Conservation (phyloP, 92 coral and sea anemone species). For the Chrysogorgia sp. region DNA sequence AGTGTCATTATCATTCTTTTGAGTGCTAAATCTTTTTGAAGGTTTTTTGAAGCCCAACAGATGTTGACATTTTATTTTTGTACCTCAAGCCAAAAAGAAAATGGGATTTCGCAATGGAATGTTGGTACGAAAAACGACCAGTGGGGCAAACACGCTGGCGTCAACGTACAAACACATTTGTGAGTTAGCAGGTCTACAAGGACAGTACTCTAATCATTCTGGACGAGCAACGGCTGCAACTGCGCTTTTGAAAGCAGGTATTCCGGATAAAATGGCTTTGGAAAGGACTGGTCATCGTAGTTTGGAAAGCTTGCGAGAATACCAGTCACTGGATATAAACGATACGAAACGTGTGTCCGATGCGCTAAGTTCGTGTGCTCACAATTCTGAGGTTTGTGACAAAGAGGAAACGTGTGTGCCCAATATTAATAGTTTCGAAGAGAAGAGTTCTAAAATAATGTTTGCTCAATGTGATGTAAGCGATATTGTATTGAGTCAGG, state of each 20-base stretch:
- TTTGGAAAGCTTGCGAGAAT: conserved; percentile 12
- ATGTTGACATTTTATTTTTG: not conserved
- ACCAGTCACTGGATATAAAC: not conserved
- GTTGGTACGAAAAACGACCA: conserved; percentile 4
- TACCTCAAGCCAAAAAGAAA: conserved; percentile 6
- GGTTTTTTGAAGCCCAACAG: conserved; percentile 6
- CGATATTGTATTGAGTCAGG: too few relatives aligned
- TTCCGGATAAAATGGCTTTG: conserved; percentile 14
- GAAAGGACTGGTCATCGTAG: conserved; percentile 14
- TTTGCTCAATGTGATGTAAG: too few relatives aligned
- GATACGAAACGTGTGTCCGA: conserved; percentile 5
- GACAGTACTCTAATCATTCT: conserved; percentile 13
- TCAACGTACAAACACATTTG: conserved; percentile 2
- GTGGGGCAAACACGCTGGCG: conserved; percentile 16
- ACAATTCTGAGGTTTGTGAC: conserved; percentile 7
- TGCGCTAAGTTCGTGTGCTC: not conserved
- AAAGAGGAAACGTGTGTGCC: not conserved
- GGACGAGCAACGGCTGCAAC: conserved; percentile 7
- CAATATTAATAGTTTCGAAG: not conserved
- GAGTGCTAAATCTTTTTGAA: too few relatives aligned
- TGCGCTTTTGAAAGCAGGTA: conserved; percentile 6
- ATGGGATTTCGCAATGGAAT: not conserved
- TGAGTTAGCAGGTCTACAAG: not conserved
- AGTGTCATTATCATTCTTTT: too few relatives aligned
- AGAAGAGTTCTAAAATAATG: conserved; percentile 8